A percentile compares a stretch with the other conserved stretches of the same genome.
phyloP scores from a whole-genome alignment of 23 tunicate species.

The Ascidia mentula region DNA sequence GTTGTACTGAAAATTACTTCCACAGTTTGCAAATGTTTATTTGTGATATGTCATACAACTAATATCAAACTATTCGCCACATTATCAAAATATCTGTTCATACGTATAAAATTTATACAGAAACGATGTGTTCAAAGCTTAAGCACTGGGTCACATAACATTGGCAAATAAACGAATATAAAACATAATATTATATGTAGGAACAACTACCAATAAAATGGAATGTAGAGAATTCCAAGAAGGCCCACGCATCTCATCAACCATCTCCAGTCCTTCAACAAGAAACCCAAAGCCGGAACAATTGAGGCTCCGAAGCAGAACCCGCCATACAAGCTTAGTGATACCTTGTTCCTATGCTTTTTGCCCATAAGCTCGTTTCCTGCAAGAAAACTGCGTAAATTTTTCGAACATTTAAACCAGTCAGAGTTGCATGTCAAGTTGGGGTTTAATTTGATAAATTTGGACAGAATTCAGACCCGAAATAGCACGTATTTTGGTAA shows the following conservation, averaged over 20 bases:
- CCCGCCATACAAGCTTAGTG: constrained; percentile 28
- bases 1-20: no score
- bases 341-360: constrained; percentile 18
- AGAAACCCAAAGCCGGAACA: constrained; percentile 12
- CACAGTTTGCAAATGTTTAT: no score
- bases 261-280: constrained; percentile 37
- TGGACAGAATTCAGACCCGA: neutral
- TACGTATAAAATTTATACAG: no score
- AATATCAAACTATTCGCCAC: no score
- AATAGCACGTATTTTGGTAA: no score
- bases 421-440: neutral
- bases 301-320: constrained; percentile 29
- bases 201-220: constrained; percentile 36
- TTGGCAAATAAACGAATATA: no score
- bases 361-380: constrained; percentile 22
- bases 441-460: no score
- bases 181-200: no score
- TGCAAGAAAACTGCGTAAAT: neutral
- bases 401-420: neutral
- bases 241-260: constrained; percentile 17
- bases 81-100: no score
- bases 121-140: no score
- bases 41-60: no score
- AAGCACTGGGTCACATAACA: no score
- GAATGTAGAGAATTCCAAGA: constrained; percentile 26